phyloP scores from a whole-genome alignment of 2,888 invertebrate genomes.

The Eugnorisma glareosa region DNA sequence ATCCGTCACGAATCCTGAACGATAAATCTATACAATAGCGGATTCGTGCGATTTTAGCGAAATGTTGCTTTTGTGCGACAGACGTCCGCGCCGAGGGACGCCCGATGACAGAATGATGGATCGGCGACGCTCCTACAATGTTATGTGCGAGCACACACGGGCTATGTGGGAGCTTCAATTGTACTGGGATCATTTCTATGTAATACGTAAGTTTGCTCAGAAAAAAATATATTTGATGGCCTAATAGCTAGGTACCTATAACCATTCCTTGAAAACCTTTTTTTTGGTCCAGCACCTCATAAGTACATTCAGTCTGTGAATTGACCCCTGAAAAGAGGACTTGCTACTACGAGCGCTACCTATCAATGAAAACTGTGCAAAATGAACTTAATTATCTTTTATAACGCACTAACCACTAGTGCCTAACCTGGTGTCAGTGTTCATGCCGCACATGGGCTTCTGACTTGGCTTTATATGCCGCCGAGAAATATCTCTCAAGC shows the following conservation, averaged over 20 bases:
- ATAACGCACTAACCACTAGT: too few relatives aligned
- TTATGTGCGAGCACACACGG: slow-evolving; percentile 48
- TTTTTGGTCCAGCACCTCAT: background rate
- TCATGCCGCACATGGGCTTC: too few relatives aligned
- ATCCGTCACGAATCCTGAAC: slow-evolving; percentile 67
- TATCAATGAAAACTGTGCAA: background rate
- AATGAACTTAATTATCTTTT: background rate
- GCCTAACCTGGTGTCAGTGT: background rate
- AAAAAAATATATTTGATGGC: background rate
- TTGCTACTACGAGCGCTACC: background rate
- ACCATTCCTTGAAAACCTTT: background rate
- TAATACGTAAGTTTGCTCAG: slow-evolving; percentile 10
- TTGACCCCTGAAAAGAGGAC: background rate
- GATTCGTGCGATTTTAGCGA: slow-evolving; percentile 64
- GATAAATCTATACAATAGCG: slow-evolving; percentile 71
- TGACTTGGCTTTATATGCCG: too few relatives aligned
- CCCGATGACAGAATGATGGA: slow-evolving; percentile 82
- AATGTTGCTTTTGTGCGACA: slow-evolving; percentile 65
- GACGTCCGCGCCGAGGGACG: slow-evolving; percentile 72
- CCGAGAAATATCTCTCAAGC: too few relatives aligned
- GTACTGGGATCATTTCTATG: slow-evolving; percentile 43
- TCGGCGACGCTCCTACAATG: slow-evolving; percentile 63
- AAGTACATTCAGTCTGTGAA: background rate
- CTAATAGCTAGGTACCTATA: too few relatives aligned
- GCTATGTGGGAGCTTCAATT: slow-evolving; percentile 43